Evolutionary conservation across 1,140 invertebrate species (phyloP).

Genomic region (Maniola jurtina): DNA sequence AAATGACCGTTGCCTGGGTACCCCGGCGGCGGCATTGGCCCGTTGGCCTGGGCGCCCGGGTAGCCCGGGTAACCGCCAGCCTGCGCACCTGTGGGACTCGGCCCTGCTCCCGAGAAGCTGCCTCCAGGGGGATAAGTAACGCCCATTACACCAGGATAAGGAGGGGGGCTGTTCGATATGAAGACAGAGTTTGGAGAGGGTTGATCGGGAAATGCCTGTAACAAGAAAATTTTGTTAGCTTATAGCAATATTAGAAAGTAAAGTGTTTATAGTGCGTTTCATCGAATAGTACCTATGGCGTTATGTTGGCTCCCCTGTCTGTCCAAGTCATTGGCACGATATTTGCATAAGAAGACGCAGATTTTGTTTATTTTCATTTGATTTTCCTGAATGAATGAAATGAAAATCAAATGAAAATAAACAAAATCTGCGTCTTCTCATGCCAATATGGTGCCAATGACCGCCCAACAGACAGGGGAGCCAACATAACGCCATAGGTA

Average conservation of each 20-base stretch:
- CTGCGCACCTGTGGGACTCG: conserved; percentile 35
- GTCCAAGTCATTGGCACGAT: too few relatives aligned
- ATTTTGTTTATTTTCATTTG: too few relatives aligned
- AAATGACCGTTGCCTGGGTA: conserved; percentile 42
- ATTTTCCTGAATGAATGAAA: too few relatives aligned
- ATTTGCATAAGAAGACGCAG: too few relatives aligned
- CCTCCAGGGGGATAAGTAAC: conserved; percentile 62
- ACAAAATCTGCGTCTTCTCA: too few relatives aligned
- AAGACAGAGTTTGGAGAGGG: conserved; percentile 91
- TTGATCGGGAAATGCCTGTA: conserved; percentile 81
- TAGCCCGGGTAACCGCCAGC: conserved; percentile 33
- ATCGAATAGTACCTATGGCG: too few relatives aligned
- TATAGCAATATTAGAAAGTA: background rate
- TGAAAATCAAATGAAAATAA: too few relatives aligned
- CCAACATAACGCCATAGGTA: too few relatives aligned
- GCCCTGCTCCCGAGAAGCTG: conserved; percentile 47
- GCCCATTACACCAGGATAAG: conserved; percentile 91
- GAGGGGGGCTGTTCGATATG: conserved; percentile 95
- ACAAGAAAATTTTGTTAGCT: conserved; percentile 21
- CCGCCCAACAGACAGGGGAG: too few relatives aligned
- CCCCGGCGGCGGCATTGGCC: conserved; percentile 39
- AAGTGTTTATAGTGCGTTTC: too few relatives aligned
- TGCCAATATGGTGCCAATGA: too few relatives aligned
- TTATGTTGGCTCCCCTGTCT: too few relatives aligned
- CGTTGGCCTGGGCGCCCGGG: conserved; percentile 23